Conservation (phyloP, 2,888 invertebrate species). For the Ophioninae sp. region DNA sequence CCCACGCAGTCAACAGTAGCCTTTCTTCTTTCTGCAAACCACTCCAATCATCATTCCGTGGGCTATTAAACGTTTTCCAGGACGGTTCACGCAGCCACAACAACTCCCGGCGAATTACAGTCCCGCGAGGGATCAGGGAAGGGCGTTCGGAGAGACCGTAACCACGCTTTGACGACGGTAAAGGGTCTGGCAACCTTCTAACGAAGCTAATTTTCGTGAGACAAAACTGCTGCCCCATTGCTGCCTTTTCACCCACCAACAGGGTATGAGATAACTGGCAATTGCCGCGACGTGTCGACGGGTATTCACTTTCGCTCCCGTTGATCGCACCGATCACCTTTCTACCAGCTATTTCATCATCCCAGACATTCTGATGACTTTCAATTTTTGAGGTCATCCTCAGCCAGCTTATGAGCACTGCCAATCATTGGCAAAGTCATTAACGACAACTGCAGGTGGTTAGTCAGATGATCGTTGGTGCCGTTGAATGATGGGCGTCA, state of each 20-base stretch:
- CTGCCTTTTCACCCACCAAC: not conserved
- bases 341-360: not conserved
- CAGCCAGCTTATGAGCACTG: not conserved
- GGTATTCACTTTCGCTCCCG: slow-evolving; percentile 1
- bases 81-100: slow-evolving; percentile 50
- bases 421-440: not conserved
- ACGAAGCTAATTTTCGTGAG: slow-evolving; percentile 72
- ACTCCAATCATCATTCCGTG: slow-evolving; percentile 69
- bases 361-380: not conserved
- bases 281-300: not conserved
- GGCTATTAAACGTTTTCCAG: slow-evolving; percentile 67
- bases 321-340: not conserved
- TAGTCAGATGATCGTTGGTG: not conserved
- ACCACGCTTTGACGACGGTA: slow-evolving; percentile 48
- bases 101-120: slow-evolving; percentile 51
- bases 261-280: not conserved
- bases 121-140: slow-evolving; percentile 11
- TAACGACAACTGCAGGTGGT: not conserved
- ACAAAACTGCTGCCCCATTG: slow-evolving; percentile 50
- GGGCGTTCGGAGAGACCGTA: slow-evolving; percentile 35
- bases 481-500: not conserved
- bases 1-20: slow-evolving; percentile 52
- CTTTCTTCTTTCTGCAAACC: slow-evolving; percentile 57
- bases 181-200: slow-evolving; percentile 66
- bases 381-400: not conserved